phyloP scores from a whole-genome alignment of 2,113 vertebrate genomes.

The Phrynosoma platyrhinos region DNA sequence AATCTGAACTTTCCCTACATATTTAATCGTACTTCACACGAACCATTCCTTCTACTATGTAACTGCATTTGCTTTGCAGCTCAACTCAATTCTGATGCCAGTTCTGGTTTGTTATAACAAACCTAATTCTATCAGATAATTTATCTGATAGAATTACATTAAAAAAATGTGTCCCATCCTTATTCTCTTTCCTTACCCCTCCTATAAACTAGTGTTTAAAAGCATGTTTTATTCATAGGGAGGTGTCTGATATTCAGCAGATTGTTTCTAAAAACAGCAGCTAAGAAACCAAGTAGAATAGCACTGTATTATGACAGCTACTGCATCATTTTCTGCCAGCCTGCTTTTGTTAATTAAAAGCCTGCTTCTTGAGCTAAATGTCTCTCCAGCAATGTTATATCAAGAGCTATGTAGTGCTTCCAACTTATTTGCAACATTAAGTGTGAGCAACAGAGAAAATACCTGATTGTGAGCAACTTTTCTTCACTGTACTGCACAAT shows the following conservation, averaged over 20 bases:
- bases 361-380: neutral
- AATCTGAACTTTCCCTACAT: neutral
- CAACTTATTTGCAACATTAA: neutral
- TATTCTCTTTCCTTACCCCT: neutral
- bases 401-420: neutral
- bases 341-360: constrained; percentile 10
- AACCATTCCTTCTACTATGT: neutral
- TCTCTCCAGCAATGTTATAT: neutral
- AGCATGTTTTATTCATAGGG: constrained; percentile 27
- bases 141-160: neutral
- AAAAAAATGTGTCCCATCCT: neutral
- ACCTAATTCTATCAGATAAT: neutral
- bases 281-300: constrained; percentile 31
- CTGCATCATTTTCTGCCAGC: constrained; percentile 14
- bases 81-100: neutral
- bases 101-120: neutral
- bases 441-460: too few species aligned
- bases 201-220: constrained; percentile 1
- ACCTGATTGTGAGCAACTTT: neutral
- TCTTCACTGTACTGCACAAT: neutral
- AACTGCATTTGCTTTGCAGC: neutral
- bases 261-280: constrained; percentile 54
- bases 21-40: neutral
- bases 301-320: constrained; percentile 8
- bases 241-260: constrained; percentile 29